phyloP scores from a whole-genome alignment of 64 coral and sea anemone species.

The Pachyseris speciosa region DNA sequence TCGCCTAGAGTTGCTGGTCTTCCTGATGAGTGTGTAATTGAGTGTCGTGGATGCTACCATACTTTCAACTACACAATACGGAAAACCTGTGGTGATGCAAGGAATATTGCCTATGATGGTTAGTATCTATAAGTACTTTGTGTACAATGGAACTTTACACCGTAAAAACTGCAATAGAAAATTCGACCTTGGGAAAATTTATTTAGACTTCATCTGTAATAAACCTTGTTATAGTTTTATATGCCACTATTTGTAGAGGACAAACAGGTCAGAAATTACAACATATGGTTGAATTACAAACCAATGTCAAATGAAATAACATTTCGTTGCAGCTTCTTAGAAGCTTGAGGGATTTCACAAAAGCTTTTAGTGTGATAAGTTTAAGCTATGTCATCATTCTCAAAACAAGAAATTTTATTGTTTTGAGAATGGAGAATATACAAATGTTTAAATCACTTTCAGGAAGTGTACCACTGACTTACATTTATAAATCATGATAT shows the following conservation, averaged over 20 bases:
- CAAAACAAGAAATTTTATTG: constrained; percentile 11
- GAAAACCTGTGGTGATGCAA: constrained; percentile 52
- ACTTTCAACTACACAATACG: constrained; percentile 15
- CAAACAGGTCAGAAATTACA: constrained; percentile 9
- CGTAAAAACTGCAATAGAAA: constrained; percentile 9
- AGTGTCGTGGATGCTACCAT: constrained; percentile 41
- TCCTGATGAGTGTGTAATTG: constrained; percentile 19
- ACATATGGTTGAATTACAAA: background rate
- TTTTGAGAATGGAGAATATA: constrained; percentile 12
- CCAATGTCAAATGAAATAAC: background rate
- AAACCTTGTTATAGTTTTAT: background rate
- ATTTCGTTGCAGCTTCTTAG: background rate
- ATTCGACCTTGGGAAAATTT: background rate
- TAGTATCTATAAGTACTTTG: constrained; percentile 10
- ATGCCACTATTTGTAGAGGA: background rate
- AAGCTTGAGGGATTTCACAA: background rate
- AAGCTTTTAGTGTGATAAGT: background rate
- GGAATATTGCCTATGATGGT: constrained; percentile 65
- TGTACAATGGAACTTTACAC: background rate
- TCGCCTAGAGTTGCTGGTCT: constrained; percentile 14
- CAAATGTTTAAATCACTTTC: background rate
- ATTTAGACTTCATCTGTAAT: constrained; percentile 1
- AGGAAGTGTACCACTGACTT: constrained; percentile 1
- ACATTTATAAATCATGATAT: background rate
- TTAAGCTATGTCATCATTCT: constrained; percentile 16